A percentile compares a stretch with the other conserved stretches of the same genome.
phyloP scores from a whole-genome alignment of 37 sponge, comb jelly and placozoan genomes.

The Tethya wilhelma region DNA sequence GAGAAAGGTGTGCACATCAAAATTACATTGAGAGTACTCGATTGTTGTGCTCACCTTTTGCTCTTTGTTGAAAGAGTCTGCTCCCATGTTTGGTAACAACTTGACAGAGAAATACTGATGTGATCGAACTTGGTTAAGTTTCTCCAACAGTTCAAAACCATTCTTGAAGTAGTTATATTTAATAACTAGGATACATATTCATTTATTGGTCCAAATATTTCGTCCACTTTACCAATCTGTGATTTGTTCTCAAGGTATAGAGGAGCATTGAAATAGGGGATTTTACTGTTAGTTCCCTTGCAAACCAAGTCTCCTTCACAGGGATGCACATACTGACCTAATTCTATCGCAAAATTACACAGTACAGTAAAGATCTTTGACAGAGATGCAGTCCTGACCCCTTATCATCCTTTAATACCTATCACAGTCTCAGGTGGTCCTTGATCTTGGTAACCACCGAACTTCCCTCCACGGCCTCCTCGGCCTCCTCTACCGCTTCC shows the following conservation, averaged over 20 bases:
- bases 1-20: background rate
- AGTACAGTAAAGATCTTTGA: background rate
- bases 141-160: too few species aligned
- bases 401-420: conserved; percentile 67
- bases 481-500: conserved; percentile 58
- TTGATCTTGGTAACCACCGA: conserved; percentile 25
- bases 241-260: conserved; percentile 97
- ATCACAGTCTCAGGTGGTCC: conserved; percentile 88
- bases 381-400: background rate
- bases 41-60: conserved; percentile 74
- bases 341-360: conserved; percentile 35
- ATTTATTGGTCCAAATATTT: conserved; percentile 96
- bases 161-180: background rate
- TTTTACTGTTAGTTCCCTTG: conserved; percentile 76
- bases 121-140: too few species aligned
- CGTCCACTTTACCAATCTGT: conserved; percentile 98
- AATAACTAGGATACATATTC: conserved; percentile 77
- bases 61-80: conserved; percentile 71
- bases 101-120: conserved; percentile 91
- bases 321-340: conserved; percentile 87
- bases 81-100: conserved; percentile 81
- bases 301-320: conserved; percentile 97
- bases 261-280: conserved; percentile 99
- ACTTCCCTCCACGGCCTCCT: conserved; percentile 68
- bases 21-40: background rate